Base-by-base conservation (phyloP, 2,113 vertebrate species). In the Entelurus aequoreus region DNA sequence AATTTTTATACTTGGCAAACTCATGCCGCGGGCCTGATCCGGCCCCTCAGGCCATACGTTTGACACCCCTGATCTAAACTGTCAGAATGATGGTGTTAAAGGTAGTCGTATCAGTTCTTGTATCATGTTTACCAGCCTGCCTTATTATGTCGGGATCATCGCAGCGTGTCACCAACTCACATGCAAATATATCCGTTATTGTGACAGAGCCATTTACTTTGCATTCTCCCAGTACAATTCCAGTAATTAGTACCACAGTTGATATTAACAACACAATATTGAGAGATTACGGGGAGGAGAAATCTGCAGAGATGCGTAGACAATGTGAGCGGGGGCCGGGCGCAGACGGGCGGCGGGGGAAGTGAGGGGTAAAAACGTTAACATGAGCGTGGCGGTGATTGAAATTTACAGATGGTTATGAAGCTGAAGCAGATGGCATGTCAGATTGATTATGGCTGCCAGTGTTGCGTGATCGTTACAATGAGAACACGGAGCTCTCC, bases 401-500 rank as follows among this genome's bases (percentile, higher is more conserved):
- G 71, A 63, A 61, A 68, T 77, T 11, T 86, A 78, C 87, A 88
- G 89, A 89, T 90, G 88, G 86, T 81, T 86, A 74, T 88, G 86
- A 82, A 77, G 75, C 73, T 35, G 49, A 80, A 77, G 82, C 89
- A 91, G 87, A 88, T 88, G 88, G 86, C 66, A 68, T 75, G 86
- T 88, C 88, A 87, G 78, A 87, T 81, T 87, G 86, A 90, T 90
- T 89, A 88, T 87, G 82, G 76, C 82, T 72, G 57, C 71, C 65
- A 60, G 65, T 60, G 61, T 72, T 63, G 77, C 78, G 21, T 85
- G 78, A 80, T 82, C 51, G 79, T 86, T 76, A 65, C 76, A 62
- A 83, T 72, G 63, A 38, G 46, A 70, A 68, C 72, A 56, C 54
- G 47, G 63, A 79, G 77, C 72, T 71, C 62, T 71, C 66, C 63